Evolutionary conservation across 2,113 vertebrate species (phyloP).

Genomic region (Benitochromis conjunctus): DNA sequence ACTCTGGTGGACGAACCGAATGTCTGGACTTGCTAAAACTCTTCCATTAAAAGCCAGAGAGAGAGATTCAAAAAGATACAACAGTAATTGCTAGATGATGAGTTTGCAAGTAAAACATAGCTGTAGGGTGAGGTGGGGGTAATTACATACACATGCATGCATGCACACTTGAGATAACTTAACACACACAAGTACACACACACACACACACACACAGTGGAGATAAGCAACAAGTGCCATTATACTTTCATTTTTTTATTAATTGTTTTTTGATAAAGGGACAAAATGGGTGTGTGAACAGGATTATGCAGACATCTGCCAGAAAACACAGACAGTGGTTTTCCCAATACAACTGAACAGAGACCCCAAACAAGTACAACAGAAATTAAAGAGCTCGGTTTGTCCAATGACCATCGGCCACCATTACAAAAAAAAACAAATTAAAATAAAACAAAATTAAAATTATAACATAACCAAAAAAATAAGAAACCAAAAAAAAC

Average conservation of each 20-base stretch:
- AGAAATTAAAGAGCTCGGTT: slow-evolving; percentile 82
- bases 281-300: slow-evolving; percentile 99
- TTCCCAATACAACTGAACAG: slow-evolving; percentile 99
- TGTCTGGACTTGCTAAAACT: neutral
- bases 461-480: slow-evolving; percentile 70
- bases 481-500: slow-evolving; percentile 65
- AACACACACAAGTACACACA: slow-evolving; percentile 19
- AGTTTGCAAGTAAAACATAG: neutral
- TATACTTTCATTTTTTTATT: slow-evolving; percentile 95
- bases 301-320: slow-evolving; percentile 99
- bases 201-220: slow-evolving; percentile 17
- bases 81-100: neutral
- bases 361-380: slow-evolving; percentile 98
- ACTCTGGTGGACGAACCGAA: neutral
- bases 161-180: neutral
- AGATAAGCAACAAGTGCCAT: slow-evolving; percentile 75
- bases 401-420: slow-evolving; percentile 97
- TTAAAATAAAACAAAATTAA: slow-evolving; percentile 54
- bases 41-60: neutral
- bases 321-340: slow-evolving; percentile 99
- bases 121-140: neutral
- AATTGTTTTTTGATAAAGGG: slow-evolving; percentile 98
- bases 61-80: neutral
- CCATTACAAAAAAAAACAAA: slow-evolving; percentile 81
- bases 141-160: neutral